Evolutionary conservation across 1,140 invertebrate genomes (phyloP).

Genomic region (Tetranychus cinnabarinus): DNA sequence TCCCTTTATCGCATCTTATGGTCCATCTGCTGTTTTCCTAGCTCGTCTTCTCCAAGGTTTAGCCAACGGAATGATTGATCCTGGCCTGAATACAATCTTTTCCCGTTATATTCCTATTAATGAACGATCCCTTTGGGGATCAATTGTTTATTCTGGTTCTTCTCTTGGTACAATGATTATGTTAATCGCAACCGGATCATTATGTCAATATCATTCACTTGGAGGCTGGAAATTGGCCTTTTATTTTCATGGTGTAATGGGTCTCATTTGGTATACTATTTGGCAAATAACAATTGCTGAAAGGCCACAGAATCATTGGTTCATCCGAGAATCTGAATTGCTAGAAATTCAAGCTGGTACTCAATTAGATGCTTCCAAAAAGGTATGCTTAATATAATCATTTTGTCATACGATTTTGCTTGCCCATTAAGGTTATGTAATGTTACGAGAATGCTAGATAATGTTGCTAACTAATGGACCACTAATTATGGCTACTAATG

Average conservation of each 20-base stretch:
- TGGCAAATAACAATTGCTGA: constrained; percentile 70
- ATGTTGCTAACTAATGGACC: no score
- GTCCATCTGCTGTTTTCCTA: background rate
- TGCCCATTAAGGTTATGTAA: no score
- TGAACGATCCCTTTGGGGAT: constrained; percentile 5
- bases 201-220: background rate
- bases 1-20: background rate
- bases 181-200: constrained; percentile 1
- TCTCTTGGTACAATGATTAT: constrained; percentile 18
- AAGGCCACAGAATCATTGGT: constrained; percentile 54
- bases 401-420: no score
- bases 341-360: constrained; percentile 28
- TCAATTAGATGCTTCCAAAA: background rate
- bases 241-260: constrained; percentile 23
- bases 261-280: constrained; percentile 49
- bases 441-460: no score
- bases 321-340: constrained; percentile 36
- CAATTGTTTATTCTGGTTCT: constrained; percentile 13
- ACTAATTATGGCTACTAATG: no score
- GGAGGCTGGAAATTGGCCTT: constrained; percentile 9
- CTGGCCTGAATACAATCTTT: constrained; percentile 20
- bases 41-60: background rate
- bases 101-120: constrained; percentile 13
- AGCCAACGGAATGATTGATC: constrained; percentile 19
- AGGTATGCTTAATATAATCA: background rate